A percentile compares a stretch with the other conserved stretches of the same genome.
These are phyloP conservation scores for Fistularia commersonii DNA, from an alignment of 2,797 vertebrate species.

Conservation along the genomic window DNA sequence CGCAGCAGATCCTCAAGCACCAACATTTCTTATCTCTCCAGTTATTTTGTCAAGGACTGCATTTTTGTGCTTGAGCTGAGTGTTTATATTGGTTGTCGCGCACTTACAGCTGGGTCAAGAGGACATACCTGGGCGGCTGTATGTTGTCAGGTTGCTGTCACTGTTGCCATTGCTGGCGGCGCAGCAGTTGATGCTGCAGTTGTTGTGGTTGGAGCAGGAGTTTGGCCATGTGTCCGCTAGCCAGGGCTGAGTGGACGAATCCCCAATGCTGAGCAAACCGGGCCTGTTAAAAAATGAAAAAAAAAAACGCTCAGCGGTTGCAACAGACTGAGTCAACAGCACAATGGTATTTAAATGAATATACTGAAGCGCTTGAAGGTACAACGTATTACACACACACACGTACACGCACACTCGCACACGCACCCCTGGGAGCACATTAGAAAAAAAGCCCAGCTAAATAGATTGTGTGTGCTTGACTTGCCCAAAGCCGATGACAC, in stretches of 20 bases:
- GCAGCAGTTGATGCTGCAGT: constrained; percentile 98
- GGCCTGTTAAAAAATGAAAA: constrained; percentile 72
- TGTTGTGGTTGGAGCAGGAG: constrained; percentile 94
- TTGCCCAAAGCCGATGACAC: constrained; percentile 58
- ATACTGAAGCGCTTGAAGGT: constrained; percentile 47
- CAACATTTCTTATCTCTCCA: constrained; percentile 46
- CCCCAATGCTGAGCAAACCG: constrained; percentile 94
- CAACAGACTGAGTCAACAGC: constrained; percentile 32
- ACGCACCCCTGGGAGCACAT: constrained; percentile 32
- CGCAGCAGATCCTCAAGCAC: constrained; percentile 34
- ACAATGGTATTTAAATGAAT: constrained; percentile 46
- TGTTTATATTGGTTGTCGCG: constrained; percentile 31
- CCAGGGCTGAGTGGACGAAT: constrained; percentile 92
- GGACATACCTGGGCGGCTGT: constrained; percentile 93
- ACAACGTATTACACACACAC: constrained; percentile 34
- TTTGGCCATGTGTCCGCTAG: constrained; percentile 98
- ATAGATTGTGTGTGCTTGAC: constrained; percentile 68
- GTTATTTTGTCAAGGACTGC: constrained; percentile 47
- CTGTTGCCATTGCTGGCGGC: constrained; percentile 93
- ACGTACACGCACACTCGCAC: constrained; percentile 7
- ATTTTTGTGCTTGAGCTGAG: constrained; percentile 15
- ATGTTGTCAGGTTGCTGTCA: constrained; percentile 94
- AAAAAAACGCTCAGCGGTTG: constrained; percentile 43
- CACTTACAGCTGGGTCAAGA: not conserved
- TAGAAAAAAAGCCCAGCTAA: constrained; percentile 52